phyloP scores from a whole-genome alignment of 1,140 invertebrate genomes.

The Thaumetopoea pityocampa region DNA sequence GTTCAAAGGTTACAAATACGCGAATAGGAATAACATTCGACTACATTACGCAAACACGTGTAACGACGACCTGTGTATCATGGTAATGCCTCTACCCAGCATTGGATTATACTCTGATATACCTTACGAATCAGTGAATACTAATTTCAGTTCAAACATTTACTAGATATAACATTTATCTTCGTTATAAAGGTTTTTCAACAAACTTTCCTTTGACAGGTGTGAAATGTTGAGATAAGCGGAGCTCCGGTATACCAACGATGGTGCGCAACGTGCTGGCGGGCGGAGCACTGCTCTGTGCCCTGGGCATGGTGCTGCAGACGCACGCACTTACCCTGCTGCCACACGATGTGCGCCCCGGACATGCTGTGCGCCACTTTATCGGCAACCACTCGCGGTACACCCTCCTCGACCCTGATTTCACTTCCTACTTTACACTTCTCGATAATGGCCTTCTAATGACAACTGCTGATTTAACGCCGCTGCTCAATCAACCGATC shows the following conservation, averaged over 20 bases:
- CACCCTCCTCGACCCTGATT: constrained; percentile 84
- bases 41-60: too few species aligned
- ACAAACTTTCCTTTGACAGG: constrained; percentile 37
- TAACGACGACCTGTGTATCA: too few species aligned
- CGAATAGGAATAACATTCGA: too few species aligned
- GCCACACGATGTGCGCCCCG: constrained; percentile 90
- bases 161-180: neutral
- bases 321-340: constrained; percentile 77
- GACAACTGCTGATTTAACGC: constrained; percentile 89
- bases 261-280: constrained; percentile 58
- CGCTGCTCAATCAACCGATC: constrained; percentile 87
- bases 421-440: constrained; percentile 89
- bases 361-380: constrained; percentile 89
- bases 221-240: constrained; percentile 59
- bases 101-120: too few species aligned
- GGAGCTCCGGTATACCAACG: constrained; percentile 23
- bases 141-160: neutral
- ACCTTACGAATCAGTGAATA: neutral
- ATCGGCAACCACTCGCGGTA: constrained; percentile 77
- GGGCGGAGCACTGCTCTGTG: constrained; percentile 56
- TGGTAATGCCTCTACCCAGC: too few species aligned
- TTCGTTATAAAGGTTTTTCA: neutral
- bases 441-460: constrained; percentile 92
- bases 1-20: too few species aligned
- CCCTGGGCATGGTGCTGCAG: constrained; percentile 46